Evolutionary conservation across 2,113 vertebrate genomes (phyloP).

Genomic region (Zingel zingel): DNA sequence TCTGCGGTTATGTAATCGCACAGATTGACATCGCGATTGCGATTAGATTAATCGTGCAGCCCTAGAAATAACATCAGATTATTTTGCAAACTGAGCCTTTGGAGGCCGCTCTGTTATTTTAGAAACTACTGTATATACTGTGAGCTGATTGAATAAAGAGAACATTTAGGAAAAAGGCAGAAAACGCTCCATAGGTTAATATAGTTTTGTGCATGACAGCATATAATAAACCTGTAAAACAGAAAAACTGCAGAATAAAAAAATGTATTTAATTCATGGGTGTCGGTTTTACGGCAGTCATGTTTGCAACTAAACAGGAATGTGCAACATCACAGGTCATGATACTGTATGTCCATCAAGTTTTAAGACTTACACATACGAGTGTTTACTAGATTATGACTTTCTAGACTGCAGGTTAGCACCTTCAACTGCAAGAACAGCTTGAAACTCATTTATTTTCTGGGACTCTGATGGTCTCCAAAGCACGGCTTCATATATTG

Average conservation of each 20-base stretch:
- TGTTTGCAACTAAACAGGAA: too few species aligned
- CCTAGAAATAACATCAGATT: background rate
- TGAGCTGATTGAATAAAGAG: background rate
- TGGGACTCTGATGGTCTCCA: constrained; percentile 21
- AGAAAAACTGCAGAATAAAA: background rate
- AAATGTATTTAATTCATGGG: background rate
- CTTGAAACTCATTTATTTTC: constrained; percentile 31
- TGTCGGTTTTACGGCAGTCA: too few species aligned
- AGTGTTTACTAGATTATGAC: background rate
- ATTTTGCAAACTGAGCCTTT: background rate
- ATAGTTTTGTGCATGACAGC: background rate
- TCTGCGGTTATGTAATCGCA: too few species aligned
- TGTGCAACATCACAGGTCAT: too few species aligned
- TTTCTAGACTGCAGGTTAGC: background rate
- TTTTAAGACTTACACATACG: background rate
- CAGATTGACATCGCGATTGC: too few species aligned
- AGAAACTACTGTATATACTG: background rate
- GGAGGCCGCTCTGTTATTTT: background rate
- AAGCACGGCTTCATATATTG: constrained; percentile 30
- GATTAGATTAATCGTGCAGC: too few species aligned
- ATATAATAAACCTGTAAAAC: background rate
- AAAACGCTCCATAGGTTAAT: background rate
- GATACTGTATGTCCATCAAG: background rate
- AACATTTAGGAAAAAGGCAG: background rate
- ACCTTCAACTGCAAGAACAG: constrained; percentile 23